A percentile compares a stretch with the other conserved stretches of the same genome.
These are phyloP conservation scores for Varanus salvator DNA, from an alignment of 2,113 vertebrate species.

Conservation along the genomic window DNA sequence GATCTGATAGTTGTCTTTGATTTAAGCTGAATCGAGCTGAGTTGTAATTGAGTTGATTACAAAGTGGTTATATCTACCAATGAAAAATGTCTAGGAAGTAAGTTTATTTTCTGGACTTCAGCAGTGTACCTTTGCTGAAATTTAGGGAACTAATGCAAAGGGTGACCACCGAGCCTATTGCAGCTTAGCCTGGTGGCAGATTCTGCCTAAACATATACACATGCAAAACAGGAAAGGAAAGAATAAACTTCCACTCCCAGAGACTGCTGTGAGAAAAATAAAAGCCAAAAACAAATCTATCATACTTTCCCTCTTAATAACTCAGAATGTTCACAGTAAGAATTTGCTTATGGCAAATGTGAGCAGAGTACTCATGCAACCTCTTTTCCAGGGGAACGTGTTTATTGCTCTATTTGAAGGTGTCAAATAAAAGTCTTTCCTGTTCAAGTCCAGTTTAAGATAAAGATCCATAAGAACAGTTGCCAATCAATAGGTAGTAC, in stretches of 20 bases:
- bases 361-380: not conserved
- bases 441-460: too few species aligned
- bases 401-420: too few species aligned
- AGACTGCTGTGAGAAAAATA: not conserved
- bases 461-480: too few species aligned
- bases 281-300: not conserved
- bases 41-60: not conserved
- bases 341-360: slow-evolving; percentile 19
- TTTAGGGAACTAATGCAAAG: not conserved
- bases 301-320: not conserved
- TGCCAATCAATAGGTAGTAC: too few species aligned
- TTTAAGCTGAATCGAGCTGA: not conserved
- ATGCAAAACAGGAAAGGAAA: slow-evolving; percentile 33
- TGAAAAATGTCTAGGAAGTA: not conserved
- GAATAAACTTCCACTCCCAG: slow-evolving; percentile 46
- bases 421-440: too few species aligned
- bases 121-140: not conserved
- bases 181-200: not conserved
- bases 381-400: too few species aligned
- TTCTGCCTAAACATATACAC: not conserved
- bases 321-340: slow-evolving; percentile 19
- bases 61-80: not conserved
- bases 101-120: not conserved
- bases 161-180: slow-evolving; percentile 2
- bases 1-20: slow-evolving; percentile 87